Conservation (phyloP, 2,888 invertebrate genomes). For the Drosophila prostipennis region DNA sequence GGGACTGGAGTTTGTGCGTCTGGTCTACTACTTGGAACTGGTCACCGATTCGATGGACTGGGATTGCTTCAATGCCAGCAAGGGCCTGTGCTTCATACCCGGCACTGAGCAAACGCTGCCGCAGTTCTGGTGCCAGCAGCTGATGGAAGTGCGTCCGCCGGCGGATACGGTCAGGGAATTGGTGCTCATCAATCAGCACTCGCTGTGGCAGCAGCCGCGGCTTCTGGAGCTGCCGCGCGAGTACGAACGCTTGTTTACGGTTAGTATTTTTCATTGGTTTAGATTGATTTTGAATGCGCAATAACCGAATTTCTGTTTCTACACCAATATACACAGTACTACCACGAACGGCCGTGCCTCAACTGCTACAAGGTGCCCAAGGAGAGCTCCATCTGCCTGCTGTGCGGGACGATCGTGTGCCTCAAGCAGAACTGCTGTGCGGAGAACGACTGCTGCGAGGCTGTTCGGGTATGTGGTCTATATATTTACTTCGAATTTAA, state of each 20-base stretch:
- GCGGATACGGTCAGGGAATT: conserved; percentile 86
- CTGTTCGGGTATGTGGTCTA: conserved; percentile 87
- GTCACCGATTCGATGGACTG: conserved; percentile 88
- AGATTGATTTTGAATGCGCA: background rate
- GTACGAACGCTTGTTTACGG: conserved; percentile 96
- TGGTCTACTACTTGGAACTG: conserved; percentile 92
- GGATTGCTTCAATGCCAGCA: conserved; percentile 88
- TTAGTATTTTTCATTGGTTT: no score
- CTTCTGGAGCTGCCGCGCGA: conserved; percentile 93
- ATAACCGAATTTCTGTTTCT: background rate
- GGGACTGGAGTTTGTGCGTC: conserved; percentile 90
- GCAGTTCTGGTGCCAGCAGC: conserved; percentile 89
- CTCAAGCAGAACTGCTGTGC: conserved; percentile 95
- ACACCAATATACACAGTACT: conserved; percentile 86
- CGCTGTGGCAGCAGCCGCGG: conserved; percentile 92
- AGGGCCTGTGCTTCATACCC: conserved; percentile 87
- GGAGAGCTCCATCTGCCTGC: conserved; percentile 95
- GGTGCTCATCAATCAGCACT: conserved; percentile 89
- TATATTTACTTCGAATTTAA: background rate
- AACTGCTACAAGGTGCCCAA: conserved; percentile 95
- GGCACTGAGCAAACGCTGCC: conserved; percentile 86
- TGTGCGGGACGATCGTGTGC: conserved; percentile 97
- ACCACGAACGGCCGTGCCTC: conserved; percentile 94
- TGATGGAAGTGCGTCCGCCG: conserved; percentile 85
- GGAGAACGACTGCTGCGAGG: conserved; percentile 92